A percentile compares a stretch with the other conserved stretches of the same genome.
phyloP scores from a whole-genome alignment of 2,797 vertebrate species.

The Labeo calbasu region DNA sequence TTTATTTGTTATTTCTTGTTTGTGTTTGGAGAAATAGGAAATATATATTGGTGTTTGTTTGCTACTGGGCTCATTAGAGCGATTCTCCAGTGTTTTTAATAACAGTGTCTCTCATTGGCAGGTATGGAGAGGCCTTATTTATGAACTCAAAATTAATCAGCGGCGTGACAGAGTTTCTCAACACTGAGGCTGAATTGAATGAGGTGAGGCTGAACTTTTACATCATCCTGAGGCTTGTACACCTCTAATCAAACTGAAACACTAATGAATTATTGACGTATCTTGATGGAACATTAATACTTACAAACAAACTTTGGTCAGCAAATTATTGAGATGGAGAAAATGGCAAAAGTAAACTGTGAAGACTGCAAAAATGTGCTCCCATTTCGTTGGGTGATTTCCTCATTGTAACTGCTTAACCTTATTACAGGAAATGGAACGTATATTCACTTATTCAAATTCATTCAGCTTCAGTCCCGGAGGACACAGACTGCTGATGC shows the following conservation, averaged over 20 bases:
- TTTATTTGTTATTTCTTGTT: constrained; percentile 3
- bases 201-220: constrained; percentile 83
- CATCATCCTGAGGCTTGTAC: background rate
- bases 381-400: background rate
- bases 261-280: constrained; percentile 1
- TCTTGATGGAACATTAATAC: background rate
- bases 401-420: constrained; percentile 16
- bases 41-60: constrained; percentile 34
- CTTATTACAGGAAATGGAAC: constrained; percentile 27
- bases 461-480: constrained; percentile 33
- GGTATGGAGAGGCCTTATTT: constrained; percentile 96
- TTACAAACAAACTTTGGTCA: background rate
- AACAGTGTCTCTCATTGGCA: constrained; percentile 64
- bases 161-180: constrained; percentile 97
- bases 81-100: constrained; percentile 19
- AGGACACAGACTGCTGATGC: constrained; percentile 42
- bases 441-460: constrained; percentile 51
- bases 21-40: constrained; percentile 23
- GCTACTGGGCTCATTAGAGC: background rate
- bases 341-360: constrained; percentile 4
- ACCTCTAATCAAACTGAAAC: constrained; percentile 7
- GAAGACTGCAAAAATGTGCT: background rate
- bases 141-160: constrained; percentile 97
- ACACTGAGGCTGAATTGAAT: constrained; percentile 88
- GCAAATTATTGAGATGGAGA: background rate